These are phyloP conservation scores for Drosophila incognita DNA, from an alignment of 2,888 invertebrate genomes.

Conservation along the genomic window DNA sequence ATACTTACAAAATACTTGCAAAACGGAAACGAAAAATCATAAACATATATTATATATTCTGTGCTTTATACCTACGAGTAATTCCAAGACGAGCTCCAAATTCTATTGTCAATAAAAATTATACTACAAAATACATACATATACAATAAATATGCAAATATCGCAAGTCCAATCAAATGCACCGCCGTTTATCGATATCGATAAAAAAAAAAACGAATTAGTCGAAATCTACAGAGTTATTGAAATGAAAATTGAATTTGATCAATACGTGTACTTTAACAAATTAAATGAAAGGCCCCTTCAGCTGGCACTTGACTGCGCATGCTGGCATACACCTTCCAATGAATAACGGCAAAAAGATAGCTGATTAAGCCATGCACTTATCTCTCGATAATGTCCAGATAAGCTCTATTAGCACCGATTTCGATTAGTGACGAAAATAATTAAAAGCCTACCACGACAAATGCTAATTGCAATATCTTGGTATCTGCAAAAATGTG, in stretches of 20 bases:
- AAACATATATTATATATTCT: constrained; percentile 45
- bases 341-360: not conserved
- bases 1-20: constrained; percentile 52
- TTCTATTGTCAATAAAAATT: constrained; percentile 76
- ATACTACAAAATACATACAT: constrained; percentile 21
- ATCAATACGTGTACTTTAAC: not conserved
- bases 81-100: constrained; percentile 64
- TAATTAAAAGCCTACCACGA: not conserved
- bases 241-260: not conserved
- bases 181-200: not conserved
- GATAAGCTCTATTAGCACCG: not conserved
- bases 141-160: not conserved
- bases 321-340: not conserved
- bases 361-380: not conserved
- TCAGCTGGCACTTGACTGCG: not conserved
- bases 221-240: too few relatives aligned
- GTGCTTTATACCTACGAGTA: constrained; percentile 74
- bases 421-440: not conserved
- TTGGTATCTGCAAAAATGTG: not conserved
- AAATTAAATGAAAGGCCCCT: not conserved
- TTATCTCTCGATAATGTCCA: not conserved
- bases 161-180: not conserved
- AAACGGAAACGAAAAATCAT: constrained; percentile 27
- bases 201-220: not conserved
- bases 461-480: not conserved